These are phyloP conservation scores for Thalassaphorura encarpata DNA, from an alignment of 1,140 invertebrate genomes.

Conservation along the genomic window DNA sequence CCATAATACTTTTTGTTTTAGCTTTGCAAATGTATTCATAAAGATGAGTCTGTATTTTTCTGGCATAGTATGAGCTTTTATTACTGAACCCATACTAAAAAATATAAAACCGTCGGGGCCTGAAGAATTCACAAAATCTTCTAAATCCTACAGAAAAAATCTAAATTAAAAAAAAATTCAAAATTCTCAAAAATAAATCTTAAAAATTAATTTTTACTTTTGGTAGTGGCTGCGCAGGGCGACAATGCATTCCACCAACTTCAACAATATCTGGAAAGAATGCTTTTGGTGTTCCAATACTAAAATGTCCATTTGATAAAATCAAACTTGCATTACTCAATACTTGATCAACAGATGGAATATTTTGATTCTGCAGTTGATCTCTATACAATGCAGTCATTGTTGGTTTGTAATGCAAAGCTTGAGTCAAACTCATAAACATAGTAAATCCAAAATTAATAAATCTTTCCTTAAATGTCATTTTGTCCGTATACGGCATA, in stretches of 20 bases:
- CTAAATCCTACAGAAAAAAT: too few relatives aligned
- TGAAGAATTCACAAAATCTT: too few relatives aligned
- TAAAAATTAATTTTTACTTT: too few relatives aligned
- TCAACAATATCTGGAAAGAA: constrained; percentile 16
- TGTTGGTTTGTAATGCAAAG: constrained; percentile 7
- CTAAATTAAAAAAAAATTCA: too few relatives aligned
- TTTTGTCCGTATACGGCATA: background rate
- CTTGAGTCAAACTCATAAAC: background rate
- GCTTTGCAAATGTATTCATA: too few relatives aligned
- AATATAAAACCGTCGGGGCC: too few relatives aligned
- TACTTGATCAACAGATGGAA: constrained; percentile 3
- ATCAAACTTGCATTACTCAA: constrained; percentile 20
- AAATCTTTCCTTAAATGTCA: constrained; percentile 16
- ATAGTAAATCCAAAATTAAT: constrained; percentile 9
- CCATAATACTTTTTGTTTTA: too few relatives aligned
- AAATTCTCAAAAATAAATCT: too few relatives aligned
- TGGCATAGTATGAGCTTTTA: too few relatives aligned
- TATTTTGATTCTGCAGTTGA: constrained; percentile 11
- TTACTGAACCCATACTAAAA: too few relatives aligned
- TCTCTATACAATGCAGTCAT: constrained; percentile 18
- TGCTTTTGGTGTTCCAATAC: background rate
- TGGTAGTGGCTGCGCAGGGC: constrained; percentile 14
- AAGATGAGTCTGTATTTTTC: too few relatives aligned
- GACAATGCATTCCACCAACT: constrained; percentile 31
- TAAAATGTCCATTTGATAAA: constrained; percentile 22